These are phyloP conservation scores for Melinaea marsaeus DNA, from an alignment of 2,888 invertebrate genomes.

Conservation along the genomic window DNA sequence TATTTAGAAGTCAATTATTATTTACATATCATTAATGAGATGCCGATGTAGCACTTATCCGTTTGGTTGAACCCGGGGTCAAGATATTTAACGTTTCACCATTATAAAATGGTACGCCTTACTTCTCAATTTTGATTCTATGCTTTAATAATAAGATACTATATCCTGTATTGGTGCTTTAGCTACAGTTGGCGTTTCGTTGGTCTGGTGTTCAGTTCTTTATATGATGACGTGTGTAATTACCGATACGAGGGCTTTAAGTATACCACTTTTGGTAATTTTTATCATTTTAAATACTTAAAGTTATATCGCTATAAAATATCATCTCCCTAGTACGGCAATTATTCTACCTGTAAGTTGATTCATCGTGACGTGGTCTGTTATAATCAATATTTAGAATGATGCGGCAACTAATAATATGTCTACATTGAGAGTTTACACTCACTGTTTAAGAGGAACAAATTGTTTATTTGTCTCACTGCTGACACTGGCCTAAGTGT, in stretches of 20 bases:
- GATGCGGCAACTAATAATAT: too few relatives aligned
- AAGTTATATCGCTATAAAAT: too few relatives aligned
- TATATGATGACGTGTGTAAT: conserved; percentile 1
- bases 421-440: too few relatives aligned
- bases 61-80: conserved; percentile 71
- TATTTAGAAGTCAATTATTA: conserved; percentile 76
- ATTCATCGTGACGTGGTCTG: too few relatives aligned
- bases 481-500: too few relatives aligned
- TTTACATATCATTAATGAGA: conserved; percentile 75
- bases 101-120: conserved; percentile 47
- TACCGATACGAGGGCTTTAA: neutral
- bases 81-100: conserved; percentile 68
- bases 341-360: too few relatives aligned
- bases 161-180: neutral
- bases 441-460: too few relatives aligned
- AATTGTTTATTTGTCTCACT: too few relatives aligned
- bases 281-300: conserved; percentile 1
- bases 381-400: too few relatives aligned
- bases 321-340: too few relatives aligned
- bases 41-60: conserved; percentile 57
- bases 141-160: conserved; percentile 8
- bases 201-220: neutral
- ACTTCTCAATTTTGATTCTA: conserved; percentile 38
- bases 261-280: neutral
- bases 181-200: neutral